Conservation (phyloP, 2,888 invertebrate species). For the Drepana falcataria region DNA sequence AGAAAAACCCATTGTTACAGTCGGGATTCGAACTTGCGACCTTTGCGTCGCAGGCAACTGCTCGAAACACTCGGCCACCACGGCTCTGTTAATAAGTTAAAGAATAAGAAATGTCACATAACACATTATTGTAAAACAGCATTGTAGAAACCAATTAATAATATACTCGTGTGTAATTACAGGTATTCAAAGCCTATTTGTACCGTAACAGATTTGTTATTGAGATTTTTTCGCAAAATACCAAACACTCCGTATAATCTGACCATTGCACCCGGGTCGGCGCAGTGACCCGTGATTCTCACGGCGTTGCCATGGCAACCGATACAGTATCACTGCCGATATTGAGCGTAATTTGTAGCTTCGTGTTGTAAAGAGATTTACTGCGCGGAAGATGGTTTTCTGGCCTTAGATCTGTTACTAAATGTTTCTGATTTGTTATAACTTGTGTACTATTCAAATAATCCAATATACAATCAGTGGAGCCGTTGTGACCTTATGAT, state of each 20-base stretch:
- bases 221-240: not conserved
- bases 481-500: no score
- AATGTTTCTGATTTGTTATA: not conserved
- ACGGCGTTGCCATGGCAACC: slow-evolving; percentile 59
- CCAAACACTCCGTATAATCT: slow-evolving; percentile 4
- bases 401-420: slow-evolving; percentile 14
- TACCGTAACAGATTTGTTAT: not conserved
- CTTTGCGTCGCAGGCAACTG: no score
- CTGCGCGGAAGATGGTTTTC: slow-evolving; percentile 39
- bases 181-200: no score
- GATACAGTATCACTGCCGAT: slow-evolving; percentile 55
- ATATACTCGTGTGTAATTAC: no score
- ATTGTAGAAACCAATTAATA: no score
- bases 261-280: slow-evolving; percentile 17
- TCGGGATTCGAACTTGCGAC: no score
- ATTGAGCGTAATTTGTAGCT: slow-evolving; percentile 69
- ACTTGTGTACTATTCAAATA: not conserved
- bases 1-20: no score
- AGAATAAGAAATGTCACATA: no score
- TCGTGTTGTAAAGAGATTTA: slow-evolving; percentile 56
- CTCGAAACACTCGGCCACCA: no score
- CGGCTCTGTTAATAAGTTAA: no score
- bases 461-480: no score
- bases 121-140: no score
- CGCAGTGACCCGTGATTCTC: slow-evolving; percentile 42